phyloP scores from a whole-genome alignment of 1,140 invertebrate species.

The Harlomillsia oculata region DNA sequence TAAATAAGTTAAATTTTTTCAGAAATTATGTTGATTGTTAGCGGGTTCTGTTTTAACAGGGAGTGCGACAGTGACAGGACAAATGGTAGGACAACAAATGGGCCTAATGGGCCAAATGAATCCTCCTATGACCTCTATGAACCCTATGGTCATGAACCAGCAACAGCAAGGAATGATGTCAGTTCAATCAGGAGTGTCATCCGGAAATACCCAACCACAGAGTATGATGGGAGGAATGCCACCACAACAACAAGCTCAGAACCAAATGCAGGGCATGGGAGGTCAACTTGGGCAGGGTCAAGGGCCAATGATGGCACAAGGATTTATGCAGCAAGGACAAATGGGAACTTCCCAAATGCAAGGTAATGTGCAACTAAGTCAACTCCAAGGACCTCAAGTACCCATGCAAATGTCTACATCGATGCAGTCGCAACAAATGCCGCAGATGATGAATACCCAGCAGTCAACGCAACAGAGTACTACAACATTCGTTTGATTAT shows the following conservation, averaged over 20 bases:
- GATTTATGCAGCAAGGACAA: slow-evolving; percentile 10
- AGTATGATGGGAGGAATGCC: slow-evolving; percentile 1
- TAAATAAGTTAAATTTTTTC: too few relatives aligned
- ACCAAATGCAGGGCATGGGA: slow-evolving; percentile 24
- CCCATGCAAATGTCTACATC: too few relatives aligned
- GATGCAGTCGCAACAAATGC: slow-evolving; percentile 36
- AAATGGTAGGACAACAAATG: slow-evolving; percentile 24
- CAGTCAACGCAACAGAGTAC: slow-evolving; percentile 11
- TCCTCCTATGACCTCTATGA: not conserved
- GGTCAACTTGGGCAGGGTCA: slow-evolving; percentile 10
- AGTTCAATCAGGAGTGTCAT: not conserved
- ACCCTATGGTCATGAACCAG: slow-evolving; percentile 19
- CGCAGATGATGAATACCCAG: slow-evolving; percentile 19
- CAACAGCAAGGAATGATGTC: slow-evolving; percentile 24
- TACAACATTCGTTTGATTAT: not conserved
- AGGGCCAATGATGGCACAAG: slow-evolving; percentile 19
- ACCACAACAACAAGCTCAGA: slow-evolving; percentile 18
- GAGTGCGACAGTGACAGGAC: slow-evolving; percentile 28
- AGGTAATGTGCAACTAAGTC: slow-evolving; percentile 38
- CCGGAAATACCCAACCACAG: not conserved
- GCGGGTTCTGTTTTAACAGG: too few relatives aligned
- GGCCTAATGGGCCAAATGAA: slow-evolving; percentile 23
- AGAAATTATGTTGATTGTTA: too few relatives aligned
- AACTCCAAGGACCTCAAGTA: slow-evolving; percentile 41
- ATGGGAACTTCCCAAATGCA: slow-evolving; percentile 19